These are phyloP conservation scores for Hydropsyche tenuis DNA, from an alignment of 1,140 invertebrate genomes.

Conservation along the genomic window DNA sequence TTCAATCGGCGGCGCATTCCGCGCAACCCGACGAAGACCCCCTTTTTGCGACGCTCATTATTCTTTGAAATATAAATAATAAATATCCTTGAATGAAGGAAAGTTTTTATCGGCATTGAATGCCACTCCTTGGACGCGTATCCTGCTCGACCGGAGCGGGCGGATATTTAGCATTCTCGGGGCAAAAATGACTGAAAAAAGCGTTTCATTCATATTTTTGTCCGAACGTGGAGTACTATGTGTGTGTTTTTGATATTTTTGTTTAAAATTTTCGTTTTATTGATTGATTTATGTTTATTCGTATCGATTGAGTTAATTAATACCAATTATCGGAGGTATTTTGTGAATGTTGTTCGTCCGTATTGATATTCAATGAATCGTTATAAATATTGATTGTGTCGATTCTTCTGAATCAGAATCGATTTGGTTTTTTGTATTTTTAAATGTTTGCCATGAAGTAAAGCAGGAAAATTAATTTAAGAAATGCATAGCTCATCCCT, in stretches of 20 bases:
- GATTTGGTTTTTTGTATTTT: too few relatives aligned
- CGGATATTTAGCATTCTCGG: slow-evolving; percentile 2
- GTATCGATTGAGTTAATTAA: too few relatives aligned
- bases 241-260: neutral
- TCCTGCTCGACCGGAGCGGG: slow-evolving; percentile 16
- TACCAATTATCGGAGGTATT: too few relatives aligned
- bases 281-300: too few relatives aligned
- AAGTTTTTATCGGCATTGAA: slow-evolving; percentile 19
- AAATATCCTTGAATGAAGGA: slow-evolving; percentile 31
- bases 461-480: too few relatives aligned
- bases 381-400: too few relatives aligned
- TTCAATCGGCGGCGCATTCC: slow-evolving; percentile 30
- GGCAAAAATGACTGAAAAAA: neutral
- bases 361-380: too few relatives aligned
- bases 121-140: slow-evolving; percentile 17
- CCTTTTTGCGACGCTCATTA: slow-evolving; percentile 6
- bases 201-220: neutral
- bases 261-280: neutral
- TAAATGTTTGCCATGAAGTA: too few relatives aligned
- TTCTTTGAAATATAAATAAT: slow-evolving; percentile 29
- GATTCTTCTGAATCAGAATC: too few relatives aligned
- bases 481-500: neutral
- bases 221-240: neutral
- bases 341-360: too few relatives aligned
- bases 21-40: slow-evolving; percentile 20